Evolutionary conservation across 2,113 vertebrate species (phyloP), one percentile per base, ranked within the genome.

Genomic region (Mesitornis unicolor): DNA sequence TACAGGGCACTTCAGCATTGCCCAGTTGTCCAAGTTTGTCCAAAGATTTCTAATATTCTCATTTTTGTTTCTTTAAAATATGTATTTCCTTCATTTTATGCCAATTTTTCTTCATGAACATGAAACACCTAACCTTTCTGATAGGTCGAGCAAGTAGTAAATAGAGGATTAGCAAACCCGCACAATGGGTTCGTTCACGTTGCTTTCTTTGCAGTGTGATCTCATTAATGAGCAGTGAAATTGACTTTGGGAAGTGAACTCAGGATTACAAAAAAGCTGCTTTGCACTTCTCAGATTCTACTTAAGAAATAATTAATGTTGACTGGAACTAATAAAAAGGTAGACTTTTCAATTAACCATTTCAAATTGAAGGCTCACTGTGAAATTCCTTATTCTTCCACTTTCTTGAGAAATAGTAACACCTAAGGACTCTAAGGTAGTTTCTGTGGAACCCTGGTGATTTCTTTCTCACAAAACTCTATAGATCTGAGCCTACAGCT

Each of bases 211-310:
- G 74, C 67, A 38, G 45, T n/a, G 59, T 77, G 75, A 74, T 87
- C 91, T 91, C 90, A 65, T 90, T 95, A 94, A 91, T 26, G 80
- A 95, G 77, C 54, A 70, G 87, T 94, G 82, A 87, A 74, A 59
- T 3, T 50, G 53, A 70, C 85, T 90, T 87, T 94, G n/a, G 59
- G 78, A 93, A 93, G 85, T 59, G 78, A 91, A 77, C 43, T 14
- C 15, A 35, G 20, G 54, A 53, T 83, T 3, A 43, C 70, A 88
- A 57, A 56, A 86, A 70, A 36, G 13, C 61, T 57, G 57, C 74
- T 95, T 76, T 94, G 77, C 82, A 53, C 67, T 33, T 38, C 43
- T 87, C 53, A 33, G 35, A 78, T 82, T 87, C 57, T 64, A 7
- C 21, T 65, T 73, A 17, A 83, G 54, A 87, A 90, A 38, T 90